Base-by-base conservation (phyloP, 1,140 invertebrate genomes). In the Trachymyrmex septentrionalis region DNA sequence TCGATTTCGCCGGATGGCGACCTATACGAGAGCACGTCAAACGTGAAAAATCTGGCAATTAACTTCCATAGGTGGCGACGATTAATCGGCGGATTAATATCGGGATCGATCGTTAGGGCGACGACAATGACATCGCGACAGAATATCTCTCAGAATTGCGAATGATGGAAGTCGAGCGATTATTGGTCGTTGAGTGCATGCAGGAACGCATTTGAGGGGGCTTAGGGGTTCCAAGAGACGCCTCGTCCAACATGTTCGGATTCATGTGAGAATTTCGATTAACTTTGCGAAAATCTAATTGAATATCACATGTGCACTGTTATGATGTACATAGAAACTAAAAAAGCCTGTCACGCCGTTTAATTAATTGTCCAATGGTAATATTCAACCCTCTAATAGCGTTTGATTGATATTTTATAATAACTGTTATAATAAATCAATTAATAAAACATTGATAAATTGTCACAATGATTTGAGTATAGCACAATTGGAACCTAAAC, bases 11-110 rank as follows among this genome's bases (percentile, higher is more conserved):
- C 80, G 80, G 66, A 55, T 67, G 63, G 24, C 48, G 64, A 12
- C 44, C 38, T 21, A 69, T 44, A 34, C 63, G 76, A 50, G 63
- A n/a, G 48, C 27, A 69, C 30, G 77, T 78, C 38, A 30, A 50
- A 80, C 44, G 77, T 80, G 77, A 80, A 64, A 80, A 80, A 80
- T 80, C 63, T 55, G 63, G 77, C 77, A 53, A 80, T 80, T 80
- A 80, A 69, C 77, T 69, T 80, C 44, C 77, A 64, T 69, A 50
- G 44, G 27, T 80, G 44, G n/a, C 63, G 48, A 80, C 64, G 48
- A 80, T 80, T 80, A 80, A 80, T 69, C 64, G 64, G n/a, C n/a
- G 48, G 77, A 80, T 69, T 80, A 80, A 80, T 80, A 80, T 80
- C 64, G 63, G 48, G 50, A 21, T 12, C 48, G 77, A 69, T 80